Evolutionary conservation across 2,797 vertebrate genomes (phyloP).

Genomic region (Echiichthys vipera): DNA sequence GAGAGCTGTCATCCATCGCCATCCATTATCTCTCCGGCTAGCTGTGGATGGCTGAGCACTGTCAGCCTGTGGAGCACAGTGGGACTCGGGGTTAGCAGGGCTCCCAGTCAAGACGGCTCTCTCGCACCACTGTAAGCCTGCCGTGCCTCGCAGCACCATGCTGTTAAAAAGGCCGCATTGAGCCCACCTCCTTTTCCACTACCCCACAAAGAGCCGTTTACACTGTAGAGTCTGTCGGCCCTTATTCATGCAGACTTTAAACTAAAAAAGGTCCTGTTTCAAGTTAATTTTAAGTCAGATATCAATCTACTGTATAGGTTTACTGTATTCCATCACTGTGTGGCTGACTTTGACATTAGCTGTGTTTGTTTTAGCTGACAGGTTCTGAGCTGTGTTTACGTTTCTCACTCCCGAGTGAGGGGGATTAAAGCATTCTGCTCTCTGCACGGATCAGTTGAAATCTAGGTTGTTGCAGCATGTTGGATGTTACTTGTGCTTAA

Average conservation of each 20-base stretch:
- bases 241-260: slow-evolving; percentile 22
- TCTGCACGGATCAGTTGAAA: slow-evolving; percentile 32
- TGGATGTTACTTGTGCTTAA: slow-evolving; percentile 24
- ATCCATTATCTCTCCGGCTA: slow-evolving; percentile 70
- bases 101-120: slow-evolving; percentile 41
- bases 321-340: background rate
- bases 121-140: slow-evolving; percentile 39
- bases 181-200: slow-evolving; percentile 4
- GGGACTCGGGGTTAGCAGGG: slow-evolving; percentile 57
- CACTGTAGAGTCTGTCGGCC: slow-evolving; percentile 10
- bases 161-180: slow-evolving; percentile 38
- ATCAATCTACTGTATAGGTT: background rate
- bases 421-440: slow-evolving; percentile 2
- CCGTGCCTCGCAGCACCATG: slow-evolving; percentile 20
- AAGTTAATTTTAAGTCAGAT: slow-evolving; percentile 43
- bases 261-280: slow-evolving; percentile 3
- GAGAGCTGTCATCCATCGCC: slow-evolving; percentile 70
- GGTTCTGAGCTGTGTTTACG: slow-evolving; percentile 25
- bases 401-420: slow-evolving; percentile 7
- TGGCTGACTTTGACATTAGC: slow-evolving; percentile 1
- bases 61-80: slow-evolving; percentile 57
- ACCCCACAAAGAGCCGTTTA: slow-evolving; percentile 33
- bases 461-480: slow-evolving; percentile 21
- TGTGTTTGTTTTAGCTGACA: slow-evolving; percentile 20
- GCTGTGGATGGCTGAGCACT: slow-evolving; percentile 68